These are phyloP conservation scores for Chrysaora quinquecirrha DNA, from an alignment of 30 jellyfish, hydroid and myxozoan species.

Conservation along the genomic window DNA sequence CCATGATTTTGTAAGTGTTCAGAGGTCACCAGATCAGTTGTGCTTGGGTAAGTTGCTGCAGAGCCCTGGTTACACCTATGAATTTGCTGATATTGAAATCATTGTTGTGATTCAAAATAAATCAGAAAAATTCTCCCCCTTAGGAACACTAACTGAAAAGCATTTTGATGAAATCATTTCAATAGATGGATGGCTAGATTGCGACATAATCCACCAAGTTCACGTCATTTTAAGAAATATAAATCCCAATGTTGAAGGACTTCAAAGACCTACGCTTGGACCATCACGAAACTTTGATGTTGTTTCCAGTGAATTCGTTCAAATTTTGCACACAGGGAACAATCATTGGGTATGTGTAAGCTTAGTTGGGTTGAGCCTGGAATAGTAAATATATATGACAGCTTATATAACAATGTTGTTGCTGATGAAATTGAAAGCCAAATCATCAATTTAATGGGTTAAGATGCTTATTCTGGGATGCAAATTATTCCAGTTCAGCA, in stretches of 20 bases:
- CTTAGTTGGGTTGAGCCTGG: constrained; percentile 1
- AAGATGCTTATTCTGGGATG: neutral
- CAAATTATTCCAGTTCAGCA: neutral
- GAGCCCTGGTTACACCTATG: too few species aligned
- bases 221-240: neutral
- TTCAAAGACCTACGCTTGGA: neutral
- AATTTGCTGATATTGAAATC: too few species aligned
- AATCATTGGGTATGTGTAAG: constrained; percentile 3
- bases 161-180: neutral
- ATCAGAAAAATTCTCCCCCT: too few species aligned
- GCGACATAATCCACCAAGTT: neutral
- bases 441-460: neutral
- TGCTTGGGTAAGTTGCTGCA: too few species aligned
- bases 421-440: too few species aligned
- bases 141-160: neutral
- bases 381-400: neutral
- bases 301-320: neutral
- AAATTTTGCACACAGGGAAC: neutral
- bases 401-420: too few species aligned
- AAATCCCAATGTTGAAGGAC: neutral
- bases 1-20: too few species aligned
- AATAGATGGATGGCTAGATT: neutral
- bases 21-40: too few species aligned
- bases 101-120: too few species aligned
- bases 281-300: too few species aligned